These are phyloP conservation scores for Dermatemys mawii DNA, from an alignment of 2,113 vertebrate species.

Conservation along the genomic window DNA sequence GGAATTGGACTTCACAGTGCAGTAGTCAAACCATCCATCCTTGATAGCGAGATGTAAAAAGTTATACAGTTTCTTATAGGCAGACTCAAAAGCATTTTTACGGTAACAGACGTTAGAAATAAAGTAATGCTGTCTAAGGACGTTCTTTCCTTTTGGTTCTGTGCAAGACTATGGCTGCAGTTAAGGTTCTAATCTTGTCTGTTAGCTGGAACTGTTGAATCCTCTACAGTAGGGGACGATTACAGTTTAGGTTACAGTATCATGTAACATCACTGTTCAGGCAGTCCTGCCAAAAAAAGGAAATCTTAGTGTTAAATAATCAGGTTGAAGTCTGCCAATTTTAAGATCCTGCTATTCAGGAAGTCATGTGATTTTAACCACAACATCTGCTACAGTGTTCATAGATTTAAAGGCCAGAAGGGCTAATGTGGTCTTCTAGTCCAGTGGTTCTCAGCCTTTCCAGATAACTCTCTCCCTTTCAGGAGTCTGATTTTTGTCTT, in stretches of 20 bases:
- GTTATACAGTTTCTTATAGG: neutral
- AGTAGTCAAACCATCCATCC: neutral
- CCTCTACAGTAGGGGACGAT: neutral
- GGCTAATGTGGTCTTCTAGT: neutral
- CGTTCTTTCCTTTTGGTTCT: neutral
- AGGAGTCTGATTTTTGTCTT: too few species aligned
- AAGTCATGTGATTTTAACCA: conserved; percentile 29
- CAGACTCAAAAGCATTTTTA: neutral
- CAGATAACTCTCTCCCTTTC: too few species aligned
- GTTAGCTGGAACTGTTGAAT: neutral
- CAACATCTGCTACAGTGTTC: neutral
- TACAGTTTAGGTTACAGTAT: neutral
- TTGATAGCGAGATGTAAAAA: neutral
- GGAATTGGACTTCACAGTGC: neutral
- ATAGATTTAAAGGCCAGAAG: neutral
- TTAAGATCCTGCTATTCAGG: conserved; percentile 14
- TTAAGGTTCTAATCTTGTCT: neutral
- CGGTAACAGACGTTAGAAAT: neutral
- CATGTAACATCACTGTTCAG: neutral
- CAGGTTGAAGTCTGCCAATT: conserved; percentile 5
- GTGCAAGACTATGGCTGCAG: neutral
- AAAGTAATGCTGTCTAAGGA: neutral
- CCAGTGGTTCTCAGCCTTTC: too few species aligned
- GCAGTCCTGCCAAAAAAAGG: conserved; percentile 40
- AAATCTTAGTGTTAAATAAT: conserved; percentile 50